Base-by-base conservation (phyloP, 2,797 vertebrate species). In the Centroberyx gerrardi region DNA sequence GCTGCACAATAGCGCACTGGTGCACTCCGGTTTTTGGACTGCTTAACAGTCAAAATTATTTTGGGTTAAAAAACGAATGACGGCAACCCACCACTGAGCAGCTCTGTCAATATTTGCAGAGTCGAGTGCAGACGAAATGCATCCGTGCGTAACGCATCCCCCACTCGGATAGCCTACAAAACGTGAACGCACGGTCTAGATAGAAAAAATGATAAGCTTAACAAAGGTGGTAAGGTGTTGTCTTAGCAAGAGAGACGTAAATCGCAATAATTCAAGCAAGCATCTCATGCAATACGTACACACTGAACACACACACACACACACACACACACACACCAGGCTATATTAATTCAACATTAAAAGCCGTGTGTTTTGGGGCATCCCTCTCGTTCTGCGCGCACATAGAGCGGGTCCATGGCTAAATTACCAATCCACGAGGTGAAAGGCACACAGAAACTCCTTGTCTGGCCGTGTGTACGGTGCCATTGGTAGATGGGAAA, bases 131-230 rank as follows among this genome's bases (percentile, higher is more conserved):
- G 81, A 68, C 52, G 18, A 70, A 56, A 73, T 51, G 52, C 63
- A 73, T 14, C 86, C 81, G 79, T 86, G 90, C 87, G 92, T 89
- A 92, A 91, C 78, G 86, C 82, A 15, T 18, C 13, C n/a, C 59
- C 53, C 46, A 3, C 40, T 17, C 40, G 12, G 54, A 67, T 1
- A 22, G 22, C 22, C 22, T 22, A 1, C 8, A 38, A 56, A 18
- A 71, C 4, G 49, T 49, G 38, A 54, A 72, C 58, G 58, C 79
- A 46, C 28, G 38, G 62, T 38, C 51, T 6, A 13, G 9, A 38
- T n/a, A 59, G 28, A 66, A 27, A 5, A 5, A 4, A 27, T 1
- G 27, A 55, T 0, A 48, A 40, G 1, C 46, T 17, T 1, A 55
- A 70, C 62, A 22, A 49, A 40, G 44, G 18, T 5, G 28, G 3